Conservation (phyloP, 2,113 vertebrate genomes). For the Pogonocichla stellata region DNA sequence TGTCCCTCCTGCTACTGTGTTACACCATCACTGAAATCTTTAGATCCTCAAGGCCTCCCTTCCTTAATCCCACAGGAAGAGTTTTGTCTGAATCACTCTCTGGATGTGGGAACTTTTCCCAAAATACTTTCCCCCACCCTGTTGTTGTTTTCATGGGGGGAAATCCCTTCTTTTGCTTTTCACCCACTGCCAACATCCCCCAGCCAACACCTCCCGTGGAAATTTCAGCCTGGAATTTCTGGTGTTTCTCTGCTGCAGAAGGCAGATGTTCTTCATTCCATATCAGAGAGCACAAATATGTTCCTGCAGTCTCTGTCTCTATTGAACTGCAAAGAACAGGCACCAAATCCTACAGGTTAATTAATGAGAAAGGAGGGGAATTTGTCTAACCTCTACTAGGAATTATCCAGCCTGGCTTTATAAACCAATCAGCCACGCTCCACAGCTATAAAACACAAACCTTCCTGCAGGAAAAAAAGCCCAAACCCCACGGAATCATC, state of each 20-base stretch:
- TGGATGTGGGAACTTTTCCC: background rate
- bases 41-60: background rate
- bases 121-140: background rate
- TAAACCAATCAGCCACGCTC: slow-evolving; percentile 27
- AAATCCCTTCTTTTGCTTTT: background rate
- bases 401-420: slow-evolving; percentile 18
- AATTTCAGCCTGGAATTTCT: background rate
- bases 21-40: background rate
- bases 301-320: background rate
- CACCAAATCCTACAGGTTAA: slow-evolving; percentile 38
- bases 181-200: background rate
- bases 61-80: background rate
- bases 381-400: slow-evolving; percentile 29
- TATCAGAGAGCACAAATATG: background rate
- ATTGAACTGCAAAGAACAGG: slow-evolving; percentile 8
- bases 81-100: background rate
- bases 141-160: background rate
- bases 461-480: slow-evolving; percentile 15
- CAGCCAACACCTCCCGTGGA: rapidly evolving
- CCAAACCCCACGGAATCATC: background rate
- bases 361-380: slow-evolving; percentile 28
- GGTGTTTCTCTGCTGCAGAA: background rate
- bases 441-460: background rate
- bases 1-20: background rate
- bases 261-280: slow-evolving; percentile 1